These are phyloP conservation scores for Hermetia illucens DNA, from an alignment of 1,140 invertebrate genomes.

Conservation along the genomic window DNA sequence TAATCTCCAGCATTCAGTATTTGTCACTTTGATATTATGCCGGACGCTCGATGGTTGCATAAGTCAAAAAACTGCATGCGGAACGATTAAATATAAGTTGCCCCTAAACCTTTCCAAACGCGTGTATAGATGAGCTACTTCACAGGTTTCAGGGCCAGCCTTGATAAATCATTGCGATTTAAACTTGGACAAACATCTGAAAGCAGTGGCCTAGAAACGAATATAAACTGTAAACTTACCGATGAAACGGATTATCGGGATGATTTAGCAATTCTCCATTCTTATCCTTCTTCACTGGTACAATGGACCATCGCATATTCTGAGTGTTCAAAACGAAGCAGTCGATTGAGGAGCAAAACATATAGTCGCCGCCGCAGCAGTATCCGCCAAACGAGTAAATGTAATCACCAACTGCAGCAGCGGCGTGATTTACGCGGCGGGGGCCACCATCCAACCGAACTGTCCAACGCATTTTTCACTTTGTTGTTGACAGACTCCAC, in stretches of 20 bases:
- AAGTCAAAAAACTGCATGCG: too few species aligned
- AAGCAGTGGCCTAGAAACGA: too few species aligned
- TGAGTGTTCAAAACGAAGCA: constrained; percentile 74
- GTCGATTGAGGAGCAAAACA: constrained; percentile 58
- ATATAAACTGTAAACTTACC: constrained; percentile 25
- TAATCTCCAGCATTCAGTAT: too few species aligned
- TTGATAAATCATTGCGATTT: constrained; percentile 20
- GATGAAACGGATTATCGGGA: constrained; percentile 37
- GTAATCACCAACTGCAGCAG: constrained; percentile 61
- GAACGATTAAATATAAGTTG: too few species aligned
- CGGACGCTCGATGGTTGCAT: too few species aligned
- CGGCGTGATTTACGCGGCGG: constrained; percentile 67
- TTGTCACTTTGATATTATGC: too few species aligned
- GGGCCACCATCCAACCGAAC: constrained; percentile 64
- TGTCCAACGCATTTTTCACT: constrained; percentile 71
- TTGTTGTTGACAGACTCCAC: too few species aligned
- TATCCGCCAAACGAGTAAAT: constrained; percentile 89
- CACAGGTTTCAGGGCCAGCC: too few species aligned
- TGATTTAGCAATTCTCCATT: constrained; percentile 24
- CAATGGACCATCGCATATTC: constrained; percentile 40
- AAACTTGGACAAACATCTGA: too few species aligned
- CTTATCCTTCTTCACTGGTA: constrained; percentile 19
- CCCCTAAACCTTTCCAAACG: too few species aligned
- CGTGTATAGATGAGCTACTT: too few species aligned
- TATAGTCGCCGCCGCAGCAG: constrained; percentile 65